phyloP scores from a whole-genome alignment of 2,888 invertebrate species.

The Lasioglossum pauxillum region DNA sequence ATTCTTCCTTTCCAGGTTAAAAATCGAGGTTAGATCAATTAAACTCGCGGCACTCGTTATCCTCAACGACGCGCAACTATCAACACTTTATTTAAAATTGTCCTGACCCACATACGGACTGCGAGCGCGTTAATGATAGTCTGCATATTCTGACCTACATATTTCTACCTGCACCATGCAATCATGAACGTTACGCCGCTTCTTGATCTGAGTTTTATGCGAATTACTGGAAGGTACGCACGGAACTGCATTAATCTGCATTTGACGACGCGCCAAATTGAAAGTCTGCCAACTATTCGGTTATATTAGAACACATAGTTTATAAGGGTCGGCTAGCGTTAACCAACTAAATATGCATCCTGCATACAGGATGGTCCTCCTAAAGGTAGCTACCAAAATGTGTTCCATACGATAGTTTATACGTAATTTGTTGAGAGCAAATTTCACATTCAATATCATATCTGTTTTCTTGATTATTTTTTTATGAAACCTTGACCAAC shows the following conservation, averaged over 20 bases:
- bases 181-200: background rate
- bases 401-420: background rate
- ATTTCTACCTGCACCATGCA: background rate
- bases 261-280: conserved; percentile 52
- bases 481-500: no score
- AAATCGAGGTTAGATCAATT: background rate
- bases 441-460: background rate
- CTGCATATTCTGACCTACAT: background rate
- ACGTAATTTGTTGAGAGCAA: background rate
- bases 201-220: background rate
- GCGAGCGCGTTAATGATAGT: background rate
- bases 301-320: conserved; percentile 25
- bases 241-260: conserved; percentile 11
- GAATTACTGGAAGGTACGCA: conserved; percentile 25
- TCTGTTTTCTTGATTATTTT: background rate
- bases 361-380: background rate
- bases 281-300: conserved; percentile 49
- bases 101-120: conserved; percentile 3
- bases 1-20: background rate
- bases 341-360: conserved; percentile 30
- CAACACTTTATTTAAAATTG: background rate
- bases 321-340: conserved; percentile 43
- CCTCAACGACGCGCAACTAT: background rate
- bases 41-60: background rate
- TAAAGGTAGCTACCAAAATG: background rate